Conservation (phyloP, 2,113 vertebrate species). For the Platanista minor region DNA sequence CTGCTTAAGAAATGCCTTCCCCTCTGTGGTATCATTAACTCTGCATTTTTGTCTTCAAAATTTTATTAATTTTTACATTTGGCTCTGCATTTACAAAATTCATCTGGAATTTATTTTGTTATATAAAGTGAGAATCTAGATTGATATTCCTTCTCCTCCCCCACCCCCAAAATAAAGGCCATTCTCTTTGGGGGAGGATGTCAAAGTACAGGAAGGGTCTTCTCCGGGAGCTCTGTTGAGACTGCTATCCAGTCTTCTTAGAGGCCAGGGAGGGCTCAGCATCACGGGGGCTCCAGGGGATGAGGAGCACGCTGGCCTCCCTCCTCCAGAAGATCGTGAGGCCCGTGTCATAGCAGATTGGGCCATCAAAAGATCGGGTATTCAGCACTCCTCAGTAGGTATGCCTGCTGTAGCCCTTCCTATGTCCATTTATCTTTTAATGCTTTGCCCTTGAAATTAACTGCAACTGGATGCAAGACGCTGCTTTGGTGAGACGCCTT, state of each 20-base stretch:
- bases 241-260: too few relatives aligned
- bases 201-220: neutral
- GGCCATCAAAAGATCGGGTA: fast-evolving
- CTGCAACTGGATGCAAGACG: neutral
- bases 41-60: neutral
- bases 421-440: neutral
- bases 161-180: neutral
- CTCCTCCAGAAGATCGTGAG: neutral
- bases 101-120: neutral
- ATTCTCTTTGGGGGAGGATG: neutral
- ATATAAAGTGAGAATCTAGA: neutral
- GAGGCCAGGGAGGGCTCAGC: neutral
- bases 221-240: neutral
- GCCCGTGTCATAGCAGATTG: fast-evolving
- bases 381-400: fast-evolving
- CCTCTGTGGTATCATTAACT: neutral
- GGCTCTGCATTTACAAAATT: neutral
- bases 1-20: neutral
- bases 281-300: fast-evolving
- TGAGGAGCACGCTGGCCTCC: fast-evolving
- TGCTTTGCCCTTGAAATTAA: neutral
- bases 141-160: too few relatives aligned
- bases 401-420: fast-evolving
- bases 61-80: neutral
- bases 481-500: neutral